Conservation (phyloP, 2,888 invertebrate species). For the Andrena hattorfiana region DNA sequence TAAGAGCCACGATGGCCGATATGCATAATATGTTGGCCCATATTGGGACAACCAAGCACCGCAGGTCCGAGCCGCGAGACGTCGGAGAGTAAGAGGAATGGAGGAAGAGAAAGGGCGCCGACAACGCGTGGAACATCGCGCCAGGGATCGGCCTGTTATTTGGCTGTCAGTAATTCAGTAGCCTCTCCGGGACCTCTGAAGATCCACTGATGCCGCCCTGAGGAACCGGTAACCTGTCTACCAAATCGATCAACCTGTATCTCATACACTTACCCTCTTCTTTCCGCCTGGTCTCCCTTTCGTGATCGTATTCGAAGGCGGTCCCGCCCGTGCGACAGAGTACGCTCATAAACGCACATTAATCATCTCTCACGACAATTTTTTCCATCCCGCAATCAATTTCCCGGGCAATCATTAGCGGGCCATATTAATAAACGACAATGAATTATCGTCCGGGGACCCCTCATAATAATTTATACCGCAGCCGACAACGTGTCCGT, state of each 20-base stretch:
- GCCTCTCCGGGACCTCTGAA: constrained; percentile 72
- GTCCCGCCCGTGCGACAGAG: constrained; percentile 24
- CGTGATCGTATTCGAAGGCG: constrained; percentile 18
- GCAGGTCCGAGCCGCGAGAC: constrained; percentile 51
- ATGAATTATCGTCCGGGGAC: constrained; percentile 9
- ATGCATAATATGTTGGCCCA: constrained; percentile 78
- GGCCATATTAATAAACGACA: constrained; percentile 28
- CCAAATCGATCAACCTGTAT: constrained; percentile 73
- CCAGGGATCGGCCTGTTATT: constrained; percentile 78
- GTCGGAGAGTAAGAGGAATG: constrained; percentile 60
- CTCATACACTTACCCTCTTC: constrained; percentile 46
- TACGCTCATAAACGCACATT: constrained; percentile 8
- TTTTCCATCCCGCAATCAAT: constrained; percentile 1
- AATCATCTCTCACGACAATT: constrained; percentile 22
- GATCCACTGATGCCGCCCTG: constrained; percentile 68
- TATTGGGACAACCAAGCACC: constrained; percentile 73
- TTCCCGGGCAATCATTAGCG: constrained; percentile 11
- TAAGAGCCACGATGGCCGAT: constrained; percentile 75
- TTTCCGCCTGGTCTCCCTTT: constrained; percentile 31
- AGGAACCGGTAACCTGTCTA: constrained; percentile 71
- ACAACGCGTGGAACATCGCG: constrained; percentile 73
- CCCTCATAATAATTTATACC: constrained; percentile 45
- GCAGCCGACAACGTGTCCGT: constrained; percentile 25
- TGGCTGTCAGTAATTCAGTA: constrained; percentile 81
- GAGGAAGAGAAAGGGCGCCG: constrained; percentile 72